Conservation (phyloP, 2,888 invertebrate species). For the Ophion obscuratus region DNA sequence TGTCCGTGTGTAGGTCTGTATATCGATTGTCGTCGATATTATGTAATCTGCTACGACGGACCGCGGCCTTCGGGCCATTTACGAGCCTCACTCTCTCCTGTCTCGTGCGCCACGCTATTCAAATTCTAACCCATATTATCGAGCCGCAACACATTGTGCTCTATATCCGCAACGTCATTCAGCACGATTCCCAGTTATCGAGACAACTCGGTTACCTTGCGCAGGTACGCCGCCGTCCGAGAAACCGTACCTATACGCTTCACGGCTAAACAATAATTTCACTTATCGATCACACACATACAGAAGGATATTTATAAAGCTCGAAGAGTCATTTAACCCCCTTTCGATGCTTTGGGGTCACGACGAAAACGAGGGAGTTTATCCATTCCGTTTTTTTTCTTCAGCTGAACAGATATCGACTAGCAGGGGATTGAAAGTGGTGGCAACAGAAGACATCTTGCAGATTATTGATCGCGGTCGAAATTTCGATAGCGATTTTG, state of each 20-base stretch:
- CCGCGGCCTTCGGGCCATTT: conserved; percentile 58
- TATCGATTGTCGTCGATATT: conserved; percentile 53
- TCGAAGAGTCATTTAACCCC: conserved; percentile 30
- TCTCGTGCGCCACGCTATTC: conserved; percentile 61
- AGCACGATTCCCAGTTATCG: conserved; percentile 19
- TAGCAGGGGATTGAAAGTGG: too few species aligned
- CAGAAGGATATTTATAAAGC: not conserved
- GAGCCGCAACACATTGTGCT: conserved; percentile 44
- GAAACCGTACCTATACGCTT: conserved; percentile 10
- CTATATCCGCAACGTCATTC: conserved; percentile 57
- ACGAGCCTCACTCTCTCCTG: conserved; percentile 37
- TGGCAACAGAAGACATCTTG: too few species aligned
- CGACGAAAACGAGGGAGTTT: not conserved
- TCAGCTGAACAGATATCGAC: too few species aligned
- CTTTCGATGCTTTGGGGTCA: not conserved
- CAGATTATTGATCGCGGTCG: too few species aligned
- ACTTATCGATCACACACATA: conserved; percentile 37
- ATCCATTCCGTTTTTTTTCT: too few species aligned
- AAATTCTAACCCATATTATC: conserved; percentile 68
- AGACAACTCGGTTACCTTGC: conserved; percentile 11
- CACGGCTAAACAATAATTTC: conserved; percentile 33
- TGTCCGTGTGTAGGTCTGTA: not conserved
- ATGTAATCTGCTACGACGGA: conserved; percentile 53
- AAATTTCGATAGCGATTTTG: too few species aligned
- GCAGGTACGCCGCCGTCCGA: not conserved